Evolutionary conservation across 2,888 invertebrate species (phyloP).

Genomic region (Anticlea derivata): DNA sequence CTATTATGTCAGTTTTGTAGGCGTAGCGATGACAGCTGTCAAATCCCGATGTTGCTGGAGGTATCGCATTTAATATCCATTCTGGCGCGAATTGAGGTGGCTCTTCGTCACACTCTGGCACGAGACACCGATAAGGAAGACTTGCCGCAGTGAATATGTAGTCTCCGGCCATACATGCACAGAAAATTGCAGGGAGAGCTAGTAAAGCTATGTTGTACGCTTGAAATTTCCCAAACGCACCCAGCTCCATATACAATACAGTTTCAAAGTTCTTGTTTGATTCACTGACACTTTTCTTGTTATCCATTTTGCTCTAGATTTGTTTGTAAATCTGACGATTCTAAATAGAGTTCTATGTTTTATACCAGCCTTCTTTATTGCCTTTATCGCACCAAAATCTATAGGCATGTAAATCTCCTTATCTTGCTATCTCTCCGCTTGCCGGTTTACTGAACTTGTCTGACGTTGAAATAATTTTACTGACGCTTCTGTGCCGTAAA

Average conservation of each 20-base stretch:
- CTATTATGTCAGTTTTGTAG: constrained; percentile 41
- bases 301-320: constrained; percentile 40
- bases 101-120: constrained; percentile 62
- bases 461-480: too few relatives aligned
- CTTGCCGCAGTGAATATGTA: constrained; percentile 71
- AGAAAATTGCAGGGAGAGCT: constrained; percentile 58
- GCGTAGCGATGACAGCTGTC: constrained; percentile 66
- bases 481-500: background rate
- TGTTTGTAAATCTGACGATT: constrained; percentile 35
- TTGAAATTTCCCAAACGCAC: constrained; percentile 70
- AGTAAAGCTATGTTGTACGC: constrained; percentile 57
- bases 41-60: constrained; percentile 56
- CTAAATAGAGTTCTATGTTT: constrained; percentile 40
- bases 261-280: constrained; percentile 56
- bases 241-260: constrained; percentile 63
- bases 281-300: constrained; percentile 46
- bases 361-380: constrained; percentile 37
- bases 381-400: constrained; percentile 27
- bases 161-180: constrained; percentile 70
- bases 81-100: constrained; percentile 57
- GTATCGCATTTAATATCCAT: constrained; percentile 67
- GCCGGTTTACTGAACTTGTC: background rate
- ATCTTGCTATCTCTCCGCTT: constrained; percentile 16
- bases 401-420: constrained; percentile 10
- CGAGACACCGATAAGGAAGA: constrained; percentile 62